Conservation (phyloP, 2,797 vertebrate genomes). For the Sitta carolinensis region DNA sequence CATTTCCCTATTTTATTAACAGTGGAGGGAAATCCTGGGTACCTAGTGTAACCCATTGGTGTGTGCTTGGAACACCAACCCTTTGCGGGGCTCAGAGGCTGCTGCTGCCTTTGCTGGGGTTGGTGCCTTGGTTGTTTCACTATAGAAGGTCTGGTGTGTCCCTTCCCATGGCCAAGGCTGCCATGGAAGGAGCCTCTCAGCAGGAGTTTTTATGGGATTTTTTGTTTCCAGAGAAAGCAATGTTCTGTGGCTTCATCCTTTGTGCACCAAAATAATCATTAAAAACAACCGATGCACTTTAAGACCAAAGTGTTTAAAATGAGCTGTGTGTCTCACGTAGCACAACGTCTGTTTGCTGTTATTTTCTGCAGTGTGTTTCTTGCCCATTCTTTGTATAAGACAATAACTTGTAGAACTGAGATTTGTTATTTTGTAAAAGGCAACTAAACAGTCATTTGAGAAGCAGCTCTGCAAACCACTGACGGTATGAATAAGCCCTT, state of each 20-base stretch:
- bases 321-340: background rate
- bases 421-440: slow-evolving; percentile 23
- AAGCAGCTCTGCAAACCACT: slow-evolving; percentile 40
- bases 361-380: background rate
- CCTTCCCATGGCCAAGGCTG: background rate
- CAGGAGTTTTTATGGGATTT: background rate
- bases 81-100: slow-evolving; percentile 11
- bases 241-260: background rate
- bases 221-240: background rate
- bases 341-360: slow-evolving; percentile 27
- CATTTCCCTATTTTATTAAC: background rate
- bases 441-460: slow-evolving; percentile 4
- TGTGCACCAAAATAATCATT: background rate
- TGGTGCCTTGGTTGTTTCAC: background rate
- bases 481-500: background rate
- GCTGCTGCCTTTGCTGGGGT: background rate
- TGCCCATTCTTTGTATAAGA: slow-evolving; percentile 33
- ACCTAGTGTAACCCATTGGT: background rate
- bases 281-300: background rate
- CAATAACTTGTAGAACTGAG: slow-evolving; percentile 44
- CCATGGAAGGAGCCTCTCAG: background rate
- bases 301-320: background rate
- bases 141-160: accelerated
- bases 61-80: background rate
- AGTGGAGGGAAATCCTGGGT: background rate